Base-by-base conservation (phyloP, 2,888 invertebrate species). In the Diploptera punctata region DNA sequence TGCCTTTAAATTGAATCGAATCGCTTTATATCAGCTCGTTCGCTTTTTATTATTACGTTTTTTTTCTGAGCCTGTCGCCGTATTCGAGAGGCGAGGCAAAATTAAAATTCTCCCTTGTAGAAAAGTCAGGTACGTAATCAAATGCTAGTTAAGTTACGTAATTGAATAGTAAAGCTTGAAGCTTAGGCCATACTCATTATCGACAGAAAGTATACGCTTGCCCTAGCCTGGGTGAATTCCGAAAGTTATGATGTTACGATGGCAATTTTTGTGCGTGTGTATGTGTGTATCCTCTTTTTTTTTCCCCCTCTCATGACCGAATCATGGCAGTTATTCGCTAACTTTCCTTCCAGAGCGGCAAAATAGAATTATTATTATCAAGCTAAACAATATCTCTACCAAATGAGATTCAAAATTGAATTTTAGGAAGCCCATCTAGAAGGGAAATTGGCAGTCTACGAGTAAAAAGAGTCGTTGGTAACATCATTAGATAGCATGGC, bases 341-440 rank as follows among this genome's bases (percentile, higher is more conserved):
- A 65, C 47, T 47, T 65, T 65, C 44, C 65, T 38, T 65, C 44
- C 65, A 65, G 47, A 65, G 60, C 68, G 21, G 33, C 29, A 68
- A 33, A 74, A 74, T 74, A 65, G 60, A 71, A 74, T 74, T 74
- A 74, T 74, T 71, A 68, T 71, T 74, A 74, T 73, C 69, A 74
- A 69, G 71, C 72, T 74, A 74, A 74, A 74, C 74, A 72, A 74
- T 74, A 74, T 75, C 75, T 75, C 73, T 67, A 65, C 21, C 75
- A 75, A 75, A 75, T 75, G 75, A 75, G 75, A 71, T 75, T 73
- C 68, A 71, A 70, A 75, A 75, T 75, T 75, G 73, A 71, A 71
- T 75, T 73, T 75, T 57, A 68, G 38, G 72, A 70, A 70, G 73
- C 73, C 72, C 73, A 73, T 71, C 75, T 75, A 60, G 73, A 71